Evolutionary conservation across 2,888 invertebrate genomes (phyloP).

Genomic region (Tetanocera ferruginea): DNA sequence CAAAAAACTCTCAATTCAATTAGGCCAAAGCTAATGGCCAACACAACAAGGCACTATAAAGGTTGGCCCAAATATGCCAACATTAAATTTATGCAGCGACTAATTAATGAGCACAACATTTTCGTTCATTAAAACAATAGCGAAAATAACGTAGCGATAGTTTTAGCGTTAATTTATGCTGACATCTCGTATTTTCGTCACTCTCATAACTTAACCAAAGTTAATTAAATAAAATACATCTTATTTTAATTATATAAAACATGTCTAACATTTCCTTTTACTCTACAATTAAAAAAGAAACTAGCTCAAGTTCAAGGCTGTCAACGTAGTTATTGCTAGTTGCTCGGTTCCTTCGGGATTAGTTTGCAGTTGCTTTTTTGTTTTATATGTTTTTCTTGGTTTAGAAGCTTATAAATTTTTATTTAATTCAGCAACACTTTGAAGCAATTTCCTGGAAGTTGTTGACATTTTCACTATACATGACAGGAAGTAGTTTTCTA

Average conservation of each 20-base stretch:
- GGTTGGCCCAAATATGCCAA: background rate
- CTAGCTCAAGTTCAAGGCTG: background rate
- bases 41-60: background rate
- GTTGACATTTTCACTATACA: background rate
- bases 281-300: background rate
- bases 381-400: background rate
- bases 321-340: background rate
- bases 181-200: background rate
- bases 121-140: background rate
- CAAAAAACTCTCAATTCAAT: background rate
- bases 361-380: background rate
- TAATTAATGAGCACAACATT: background rate
- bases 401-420: background rate
- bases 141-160: background rate
- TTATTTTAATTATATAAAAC: no score
- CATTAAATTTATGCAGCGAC: background rate
- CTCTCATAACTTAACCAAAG: background rate
- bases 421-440: slow-evolving; percentile 5
- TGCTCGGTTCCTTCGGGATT: background rate
- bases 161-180: background rate
- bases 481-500: background rate
- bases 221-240: background rate
- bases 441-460: background rate
- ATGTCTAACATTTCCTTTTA: background rate
- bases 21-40: background rate